A percentile compares a stretch with the other conserved stretches of the same genome.
phyloP scores from a whole-genome alignment of 2,888 invertebrate genomes.

The Diarsia dahlii region DNA sequence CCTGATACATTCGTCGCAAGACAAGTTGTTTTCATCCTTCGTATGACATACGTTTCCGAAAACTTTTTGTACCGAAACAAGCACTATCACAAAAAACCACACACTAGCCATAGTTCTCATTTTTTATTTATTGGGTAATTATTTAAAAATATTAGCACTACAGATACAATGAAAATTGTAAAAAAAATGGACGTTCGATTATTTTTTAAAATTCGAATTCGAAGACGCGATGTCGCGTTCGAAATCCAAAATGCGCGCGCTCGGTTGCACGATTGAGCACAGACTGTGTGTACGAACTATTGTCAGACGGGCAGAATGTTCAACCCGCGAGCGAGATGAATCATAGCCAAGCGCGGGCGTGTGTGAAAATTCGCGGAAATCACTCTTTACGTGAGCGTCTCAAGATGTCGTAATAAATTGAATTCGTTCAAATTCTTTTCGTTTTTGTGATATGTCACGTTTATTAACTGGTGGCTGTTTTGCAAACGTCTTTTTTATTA shows the following conservation, averaged over 20 bases:
- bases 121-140: slow-evolving; percentile 33
- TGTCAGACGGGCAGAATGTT: slow-evolving; percentile 66
- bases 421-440: slow-evolving; percentile 39
- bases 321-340: slow-evolving; percentile 78
- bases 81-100: slow-evolving; percentile 79
- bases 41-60: slow-evolving; percentile 72
- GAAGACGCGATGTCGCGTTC: slow-evolving; percentile 66
- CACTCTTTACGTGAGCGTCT: slow-evolving; percentile 58
- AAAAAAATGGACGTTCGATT: slow-evolving; percentile 31
- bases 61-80: slow-evolving; percentile 76
- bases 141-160: slow-evolving; percentile 20
- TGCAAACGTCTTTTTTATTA: not conserved
- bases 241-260: slow-evolving; percentile 77
- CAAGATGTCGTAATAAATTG: slow-evolving; percentile 46
- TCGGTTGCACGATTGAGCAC: slow-evolving; percentile 66
- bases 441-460: slow-evolving; percentile 20
- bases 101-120: slow-evolving; percentile 77
- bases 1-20: slow-evolving; percentile 84
- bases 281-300: slow-evolving; percentile 72
- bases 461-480: not conserved
- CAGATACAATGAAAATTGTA: not conserved
- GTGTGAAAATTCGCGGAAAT: slow-evolving; percentile 83
- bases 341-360: slow-evolving; percentile 72
- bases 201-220: slow-evolving; percentile 54
- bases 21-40: slow-evolving; percentile 59